Evolutionary conservation across 2,888 invertebrate genomes (phyloP).

Genomic region (Crocallis elinguaria): DNA sequence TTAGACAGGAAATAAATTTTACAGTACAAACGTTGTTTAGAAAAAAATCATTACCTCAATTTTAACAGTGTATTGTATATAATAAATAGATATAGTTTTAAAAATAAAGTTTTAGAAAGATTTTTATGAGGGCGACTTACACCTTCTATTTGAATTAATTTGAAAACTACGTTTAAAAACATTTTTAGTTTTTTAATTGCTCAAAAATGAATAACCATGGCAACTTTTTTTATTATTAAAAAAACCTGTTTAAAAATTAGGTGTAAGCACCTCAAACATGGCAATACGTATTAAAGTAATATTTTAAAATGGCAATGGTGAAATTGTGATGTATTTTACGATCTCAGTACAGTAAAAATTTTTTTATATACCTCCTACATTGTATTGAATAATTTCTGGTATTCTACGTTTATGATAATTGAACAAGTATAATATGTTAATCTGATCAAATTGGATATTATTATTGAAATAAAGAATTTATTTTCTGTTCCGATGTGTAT

Average conservation of each 20-base stretch:
- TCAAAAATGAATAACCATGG: slow-evolving; percentile 32
- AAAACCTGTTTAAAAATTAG: slow-evolving; percentile 25
- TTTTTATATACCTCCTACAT: slow-evolving; percentile 51
- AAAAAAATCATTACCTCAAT: slow-evolving; percentile 67
- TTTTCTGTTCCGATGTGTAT: slow-evolving; percentile 77
- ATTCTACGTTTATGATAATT: slow-evolving; percentile 39
- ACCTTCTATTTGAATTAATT: slow-evolving; percentile 45
- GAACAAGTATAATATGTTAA: slow-evolving; percentile 61
- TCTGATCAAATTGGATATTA: slow-evolving; percentile 82
- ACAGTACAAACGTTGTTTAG: slow-evolving; percentile 43
- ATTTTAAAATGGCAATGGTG: slow-evolving; percentile 61
- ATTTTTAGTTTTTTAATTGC: slow-evolving; percentile 30
- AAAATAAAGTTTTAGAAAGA: slow-evolving; percentile 55
- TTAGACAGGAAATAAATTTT: slow-evolving; percentile 37
- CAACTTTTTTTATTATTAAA: slow-evolving; percentile 26
- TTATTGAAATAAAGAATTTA: slow-evolving; percentile 81
- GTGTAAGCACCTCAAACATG: slow-evolving; percentile 56
- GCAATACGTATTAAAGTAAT: slow-evolving; percentile 58
- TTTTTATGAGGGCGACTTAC: slow-evolving; percentile 70
- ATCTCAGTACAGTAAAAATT: slow-evolving; percentile 72
- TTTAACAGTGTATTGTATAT: slow-evolving; percentile 77
- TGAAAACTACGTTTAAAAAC: slow-evolving; percentile 1
- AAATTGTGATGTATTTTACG: slow-evolving; percentile 77
- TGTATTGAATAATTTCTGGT: slow-evolving; percentile 20
- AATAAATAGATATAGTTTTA: slow-evolving; percentile 63